Evolutionary conservation across 2,797 vertebrate species (phyloP), one percentile per base, ranked within the genome.

Genomic region (Tarsius wallacei): DNA sequence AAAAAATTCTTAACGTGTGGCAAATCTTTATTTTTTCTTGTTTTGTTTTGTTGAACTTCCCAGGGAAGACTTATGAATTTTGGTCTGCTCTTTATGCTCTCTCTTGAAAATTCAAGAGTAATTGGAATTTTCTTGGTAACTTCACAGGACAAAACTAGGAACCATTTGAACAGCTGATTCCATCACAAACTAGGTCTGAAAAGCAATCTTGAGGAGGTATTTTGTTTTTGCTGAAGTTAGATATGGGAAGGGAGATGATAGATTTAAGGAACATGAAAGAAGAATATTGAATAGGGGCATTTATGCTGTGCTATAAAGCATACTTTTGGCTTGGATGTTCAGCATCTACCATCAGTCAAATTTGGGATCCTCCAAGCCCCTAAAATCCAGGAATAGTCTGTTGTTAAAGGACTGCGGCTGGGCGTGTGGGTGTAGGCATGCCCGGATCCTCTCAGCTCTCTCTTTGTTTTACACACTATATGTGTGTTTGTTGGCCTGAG

Each of bases 81-180:
- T 57, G 14, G 8, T 78, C 47, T 68, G 0, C 24, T 55, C 33
- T 85, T 66, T 36, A 17, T 49, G 2, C 6, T 92, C 28, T 76
- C 31, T 55, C 21, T 70, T 16, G n/a, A 63, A 61, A 71, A 28
- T 81, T 90, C 22, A 64, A 42, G 91, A 92, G 71, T 77, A 95
- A 49, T 33, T 74, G 33, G 16, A 55, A 74, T 87, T 87, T 83
- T 49, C 51, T 87, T 21, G 24, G 16, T 24, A 64, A 73, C 6
- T 0, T 92, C 70, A 49, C 4, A 49, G 57, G 55, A 81, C 15
- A 74, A 90, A 89, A 47, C 24, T 19, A 6, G 21, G 42, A 10
- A 5, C 68, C 10, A 26, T 47, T 42, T 4, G 7, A 91, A 36
- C 17, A 55, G 26, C 63, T 28, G 21, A 55, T 82, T 63, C 68